Percentiles rank a stretch among this genome's conserved stretches.
Conservation (phyloP, 92 coral and sea anemone species). For the Anthopleura xanthogrammica region DNA sequence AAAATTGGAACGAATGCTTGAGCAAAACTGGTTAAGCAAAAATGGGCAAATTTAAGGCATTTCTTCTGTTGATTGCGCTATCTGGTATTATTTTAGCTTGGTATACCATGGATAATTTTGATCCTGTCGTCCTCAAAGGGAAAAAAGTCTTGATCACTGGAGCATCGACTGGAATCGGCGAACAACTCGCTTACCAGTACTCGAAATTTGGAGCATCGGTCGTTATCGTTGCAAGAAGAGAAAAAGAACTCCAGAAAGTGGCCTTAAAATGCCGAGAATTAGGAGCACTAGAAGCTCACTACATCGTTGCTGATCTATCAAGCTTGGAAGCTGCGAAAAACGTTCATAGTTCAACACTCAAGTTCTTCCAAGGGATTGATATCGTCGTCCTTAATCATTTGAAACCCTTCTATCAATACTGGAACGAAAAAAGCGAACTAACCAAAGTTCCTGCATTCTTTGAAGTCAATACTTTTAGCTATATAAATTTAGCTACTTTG, state of each 20-base stretch:
- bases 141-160: conserved; percentile 78
- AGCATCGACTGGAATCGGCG: conserved; percentile 88
- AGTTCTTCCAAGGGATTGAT: conserved; percentile 60
- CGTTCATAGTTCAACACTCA: conserved; percentile 33
- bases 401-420: conserved; percentile 39
- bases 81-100: conserved; percentile 46
- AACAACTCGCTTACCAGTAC: conserved; percentile 73
- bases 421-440: conserved; percentile 69
- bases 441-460: conserved; percentile 54
- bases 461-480: conserved; percentile 85
- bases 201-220: conserved; percentile 72
- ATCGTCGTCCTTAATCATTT: conserved; percentile 72
- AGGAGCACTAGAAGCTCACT: conserved; percentile 71
- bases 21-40: not conserved
- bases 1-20: too few species aligned
- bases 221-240: conserved; percentile 74
- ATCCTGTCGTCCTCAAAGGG: conserved; percentile 55
- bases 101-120: conserved; percentile 47
- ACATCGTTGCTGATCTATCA: conserved; percentile 73
- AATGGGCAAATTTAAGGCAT: not conserved
- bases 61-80: not conserved
- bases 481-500: conserved; percentile 78
- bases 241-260: conserved; percentile 58
- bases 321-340: conserved; percentile 62
- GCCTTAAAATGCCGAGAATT: conserved; percentile 57